Base-by-base conservation (phyloP, 2,113 vertebrate genomes). In the Rhegmatorhina hoffmannsi region DNA sequence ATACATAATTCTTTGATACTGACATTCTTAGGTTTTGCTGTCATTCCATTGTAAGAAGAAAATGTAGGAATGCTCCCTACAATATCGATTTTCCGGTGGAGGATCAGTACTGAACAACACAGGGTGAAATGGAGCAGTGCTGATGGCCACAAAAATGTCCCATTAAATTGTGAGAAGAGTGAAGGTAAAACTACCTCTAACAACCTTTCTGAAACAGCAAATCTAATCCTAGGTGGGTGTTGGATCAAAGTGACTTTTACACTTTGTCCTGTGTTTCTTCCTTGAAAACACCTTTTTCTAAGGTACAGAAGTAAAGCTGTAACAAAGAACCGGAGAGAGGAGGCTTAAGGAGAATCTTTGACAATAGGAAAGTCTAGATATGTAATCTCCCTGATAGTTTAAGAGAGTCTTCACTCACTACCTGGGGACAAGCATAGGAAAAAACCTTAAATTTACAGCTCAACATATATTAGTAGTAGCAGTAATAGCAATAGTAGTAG, bases 181-280 rank as follows among this genome's bases (percentile, higher is more conserved):
- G 60, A 84, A 87, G 28, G 56, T 64, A 80, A 94, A 94, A 87
- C 19, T 75, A 40, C 17, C 14, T 46, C 25, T 85, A 92, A 87
- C 33, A 92, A 77, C 33, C 33, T 83, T 90, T 86, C 38, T 63
- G 29, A 93, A 92, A 25, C 43, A 92, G 38, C 38, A 87, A n/a
- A 64, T 67, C 52, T 93, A 87, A 52, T 87, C 56, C 52, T 40
- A 26, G 18, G 7, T 53, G 17, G 24, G 31, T 52, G 58, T 5
- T 67, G 47, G 44, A 77, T 81, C 59, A 92, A 94, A 93, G 52
- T 67, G 56, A 84, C 59, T 95, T 94, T 89, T 70, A 25, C 13
- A 24, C 14, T 87, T 26, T 31, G 6, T 72, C 44, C 24, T 84
- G 10, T 60, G 34, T 44, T 81, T 90, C 52, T 84, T 72, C 56